Percentiles rank a stretch among this genome's conserved stretches.
Evolutionary conservation across 53 echinoderm and acorn worm species (phyloP).

Genomic region (Crossaster papposus): DNA sequence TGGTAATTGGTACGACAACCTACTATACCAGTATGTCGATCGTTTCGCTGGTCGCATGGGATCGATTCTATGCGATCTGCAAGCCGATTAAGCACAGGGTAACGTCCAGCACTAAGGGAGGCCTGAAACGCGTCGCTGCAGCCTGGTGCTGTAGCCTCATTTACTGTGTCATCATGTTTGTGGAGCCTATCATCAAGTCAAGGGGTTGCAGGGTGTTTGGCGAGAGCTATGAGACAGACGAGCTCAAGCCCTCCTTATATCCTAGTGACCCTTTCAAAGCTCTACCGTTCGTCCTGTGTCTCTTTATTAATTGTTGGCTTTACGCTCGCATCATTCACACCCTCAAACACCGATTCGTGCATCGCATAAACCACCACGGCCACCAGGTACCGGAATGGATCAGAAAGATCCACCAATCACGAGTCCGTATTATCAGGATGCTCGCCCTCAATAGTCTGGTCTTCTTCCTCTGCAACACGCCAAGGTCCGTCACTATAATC

Average conservation of each 20-base stretch:
- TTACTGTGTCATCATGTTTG: not conserved
- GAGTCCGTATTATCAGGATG: slow-evolving; percentile 3
- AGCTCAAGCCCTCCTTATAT: not conserved
- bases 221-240: not conserved
- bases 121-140: not conserved
- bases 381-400: not conserved
- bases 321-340: slow-evolving; percentile 3
- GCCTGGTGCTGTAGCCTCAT: not conserved
- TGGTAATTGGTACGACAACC: not conserved
- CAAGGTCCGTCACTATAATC: not conserved
- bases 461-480: not conserved
- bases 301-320: not conserved
- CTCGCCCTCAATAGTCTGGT: not conserved
- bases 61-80: not conserved
- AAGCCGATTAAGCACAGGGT: not conserved
- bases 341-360: not conserved
- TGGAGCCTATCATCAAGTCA: not conserved
- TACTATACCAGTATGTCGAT: not conserved
- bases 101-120: not conserved
- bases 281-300: not conserved
- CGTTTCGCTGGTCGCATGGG: not conserved
- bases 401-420: not conserved
- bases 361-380: not conserved
- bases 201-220: not conserved
- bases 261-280: not conserved